Base-by-base conservation (phyloP, 2,888 invertebrate species). In the Scrobipalpa atriplicella region DNA sequence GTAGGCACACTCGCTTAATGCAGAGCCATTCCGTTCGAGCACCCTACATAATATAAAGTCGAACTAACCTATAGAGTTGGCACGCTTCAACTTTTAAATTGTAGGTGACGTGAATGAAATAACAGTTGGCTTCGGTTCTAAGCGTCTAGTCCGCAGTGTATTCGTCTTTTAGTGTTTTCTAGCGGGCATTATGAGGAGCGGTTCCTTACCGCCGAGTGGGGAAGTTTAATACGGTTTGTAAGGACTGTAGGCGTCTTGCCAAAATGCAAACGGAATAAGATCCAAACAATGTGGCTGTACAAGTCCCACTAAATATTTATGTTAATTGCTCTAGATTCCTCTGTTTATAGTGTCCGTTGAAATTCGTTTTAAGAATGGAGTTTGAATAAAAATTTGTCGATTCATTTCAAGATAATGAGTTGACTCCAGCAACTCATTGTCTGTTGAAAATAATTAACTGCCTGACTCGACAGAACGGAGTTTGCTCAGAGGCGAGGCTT, bases 391-490 rank as follows among this genome's bases (percentile, higher is more conserved):
- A 80, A 83, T 78, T 77, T 75, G 77, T 75, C 75, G 76, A 80
- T 78, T 84, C 81, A 81, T 80, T 85, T 79, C 73, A 72, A 77
- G 79, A 83, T 82, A 85, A 84, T 82, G 81, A 82, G 81, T 78
- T 75, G 75, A 82, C 79, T 85, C 86, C 77, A 75, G 83, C 85
- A 83, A 87, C 79, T 90, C 88, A 89, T 87, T 87, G 85, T 87
- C 85, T 82, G 83, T 79, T 77, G 81, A 81, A 85, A 87, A 87
- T 90, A 90, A 91, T 90, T 89, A 90, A 88, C 88, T 81, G 80
- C 77, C 87, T 91, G 91, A 91, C 90, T 89, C 86, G 78, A 84
- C 89, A 84, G 87, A 83, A 80, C 71, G 73, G 76, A 79, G 76
- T 71, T 79, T 75, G 72, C 73, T 72, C 71, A 74, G 73, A 71